These are phyloP conservation scores for Pseudomyrmex sp. DNA, from an alignment of 1,140 invertebrate genomes.

Conservation along the genomic window DNA sequence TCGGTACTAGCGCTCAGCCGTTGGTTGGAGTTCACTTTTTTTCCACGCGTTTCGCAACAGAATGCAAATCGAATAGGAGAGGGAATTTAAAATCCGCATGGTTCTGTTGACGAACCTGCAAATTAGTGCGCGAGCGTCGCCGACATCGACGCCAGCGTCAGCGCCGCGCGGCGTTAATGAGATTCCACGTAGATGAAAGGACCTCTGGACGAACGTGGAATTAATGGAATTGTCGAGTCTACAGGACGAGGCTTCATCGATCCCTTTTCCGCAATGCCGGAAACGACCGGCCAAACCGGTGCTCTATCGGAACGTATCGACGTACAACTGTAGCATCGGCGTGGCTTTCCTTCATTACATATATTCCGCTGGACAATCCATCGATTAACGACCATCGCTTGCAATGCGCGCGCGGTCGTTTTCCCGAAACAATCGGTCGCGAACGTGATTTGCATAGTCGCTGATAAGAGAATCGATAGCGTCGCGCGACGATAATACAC, in stretches of 20 bases:
- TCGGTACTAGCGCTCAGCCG: slow-evolving; percentile 33
- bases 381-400: slow-evolving; percentile 42
- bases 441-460: slow-evolving; percentile 52
- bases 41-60: slow-evolving; percentile 49
- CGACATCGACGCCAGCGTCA: slow-evolving; percentile 52
- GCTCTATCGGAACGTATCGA: slow-evolving; percentile 46
- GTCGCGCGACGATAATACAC: slow-evolving; percentile 16
- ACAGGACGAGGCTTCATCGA: slow-evolving; percentile 63
- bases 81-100: slow-evolving; percentile 63
- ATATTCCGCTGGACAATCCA: slow-evolving; percentile 38
- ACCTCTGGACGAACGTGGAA: slow-evolving; percentile 67
- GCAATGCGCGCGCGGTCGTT: slow-evolving; percentile 11
- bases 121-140: slow-evolving; percentile 61
- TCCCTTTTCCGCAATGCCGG: slow-evolving; percentile 48
- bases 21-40: slow-evolving; percentile 29
- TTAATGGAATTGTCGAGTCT: slow-evolving; percentile 78
- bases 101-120: slow-evolving; percentile 62
- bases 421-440: slow-evolving; percentile 32
- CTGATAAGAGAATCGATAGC: slow-evolving; percentile 43
- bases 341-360: slow-evolving; percentile 53
- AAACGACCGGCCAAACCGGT: slow-evolving; percentile 46
- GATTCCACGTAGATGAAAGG: slow-evolving; percentile 66
- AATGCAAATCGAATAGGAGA: slow-evolving; percentile 59
- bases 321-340: slow-evolving; percentile 21
- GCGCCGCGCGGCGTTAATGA: slow-evolving; percentile 60